Evolutionary conservation across 2,113 vertebrate genomes (phyloP).

Genomic region (Etheostoma spectabile): DNA sequence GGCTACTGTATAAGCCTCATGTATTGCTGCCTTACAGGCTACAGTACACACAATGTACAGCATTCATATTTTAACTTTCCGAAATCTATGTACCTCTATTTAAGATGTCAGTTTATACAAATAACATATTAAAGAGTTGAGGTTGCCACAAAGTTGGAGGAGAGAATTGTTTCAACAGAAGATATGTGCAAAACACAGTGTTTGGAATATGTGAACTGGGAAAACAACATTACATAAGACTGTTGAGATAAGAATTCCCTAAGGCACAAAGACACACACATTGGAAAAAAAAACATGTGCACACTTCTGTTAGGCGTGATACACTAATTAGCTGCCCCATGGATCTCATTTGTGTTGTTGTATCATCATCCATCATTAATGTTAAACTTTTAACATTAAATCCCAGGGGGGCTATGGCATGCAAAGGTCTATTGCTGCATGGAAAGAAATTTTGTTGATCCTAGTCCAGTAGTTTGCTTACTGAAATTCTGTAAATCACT

Average conservation of each 20-base stretch:
- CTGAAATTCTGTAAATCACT: too few species aligned
- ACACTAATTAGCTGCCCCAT: slow-evolving; percentile 35
- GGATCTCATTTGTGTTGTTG: slow-evolving; percentile 44
- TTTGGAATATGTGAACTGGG: background rate
- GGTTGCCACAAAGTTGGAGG: background rate
- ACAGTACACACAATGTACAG: background rate
- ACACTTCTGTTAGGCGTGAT: slow-evolving; percentile 29
- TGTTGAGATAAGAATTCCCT: slow-evolving; percentile 34
- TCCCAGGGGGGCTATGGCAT: too few species aligned
- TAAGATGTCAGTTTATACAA: background rate
- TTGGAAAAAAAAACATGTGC: background rate
- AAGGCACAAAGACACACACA: background rate
- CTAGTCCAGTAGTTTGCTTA: too few species aligned
- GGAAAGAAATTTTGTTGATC: too few species aligned
- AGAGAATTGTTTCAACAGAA: background rate
- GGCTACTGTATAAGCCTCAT: too few species aligned
- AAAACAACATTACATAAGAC: slow-evolving; percentile 34
- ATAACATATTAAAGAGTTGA: background rate
- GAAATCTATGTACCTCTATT: background rate
- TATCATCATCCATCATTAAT: background rate
- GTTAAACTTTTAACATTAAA: too few species aligned
- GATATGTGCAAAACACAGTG: background rate
- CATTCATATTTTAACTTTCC: background rate
- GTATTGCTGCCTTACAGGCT: background rate
- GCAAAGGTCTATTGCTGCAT: too few species aligned